Evolutionary conservation across 1,140 invertebrate species (phyloP), one percentile per base, ranked within the genome.

Genomic region (Scaptomyza hsui): DNA sequence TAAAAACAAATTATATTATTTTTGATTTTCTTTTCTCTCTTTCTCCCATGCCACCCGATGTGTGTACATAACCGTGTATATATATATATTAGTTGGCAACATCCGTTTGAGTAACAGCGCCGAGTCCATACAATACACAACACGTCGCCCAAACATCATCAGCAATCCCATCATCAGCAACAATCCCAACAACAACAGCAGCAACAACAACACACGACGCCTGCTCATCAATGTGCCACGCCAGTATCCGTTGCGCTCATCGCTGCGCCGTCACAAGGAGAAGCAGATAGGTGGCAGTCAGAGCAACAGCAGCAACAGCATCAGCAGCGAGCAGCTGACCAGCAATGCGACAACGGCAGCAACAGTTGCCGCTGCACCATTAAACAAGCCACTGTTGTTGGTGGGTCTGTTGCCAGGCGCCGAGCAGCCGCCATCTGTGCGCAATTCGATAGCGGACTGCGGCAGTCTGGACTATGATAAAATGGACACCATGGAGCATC

Each of bases 251-350:
- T 93, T 95, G 59, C 93, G 95, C 18, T 94, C 94, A 7, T 95
- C 94, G 6, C 94, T 94, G 56, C 93, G 94, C 19, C 92, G 95
- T 18, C 94, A 95, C 83, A 95, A 95, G 89, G 94, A 95, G 75
- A 95, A 95, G 68, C 86, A 90, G 42, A 76, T 89, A 18, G 81
- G 78, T 18, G 80, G 76, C 37, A 79, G 75, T 45, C 85, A 83
- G 41, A 76, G 81, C 67, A 81, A 81, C 59, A 90, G 86, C 62
- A 83, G 85, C 75, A 89, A 77, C 62, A 91, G 82, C 61, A 61
- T 77, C 51, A 65, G 63, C 59, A 85, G 60, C 63, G 73, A 85
- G 57, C 75, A 80, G 61, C 29, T 81, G 49, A 65, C 73, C 15
- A 68, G 56, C 19, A 56, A 53, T 19, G 5, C 21, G 0, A 29